These are phyloP conservation scores for Didymodactylos carnosus DNA, from an alignment of 2,888 invertebrate genomes.

Conservation along the genomic window DNA sequence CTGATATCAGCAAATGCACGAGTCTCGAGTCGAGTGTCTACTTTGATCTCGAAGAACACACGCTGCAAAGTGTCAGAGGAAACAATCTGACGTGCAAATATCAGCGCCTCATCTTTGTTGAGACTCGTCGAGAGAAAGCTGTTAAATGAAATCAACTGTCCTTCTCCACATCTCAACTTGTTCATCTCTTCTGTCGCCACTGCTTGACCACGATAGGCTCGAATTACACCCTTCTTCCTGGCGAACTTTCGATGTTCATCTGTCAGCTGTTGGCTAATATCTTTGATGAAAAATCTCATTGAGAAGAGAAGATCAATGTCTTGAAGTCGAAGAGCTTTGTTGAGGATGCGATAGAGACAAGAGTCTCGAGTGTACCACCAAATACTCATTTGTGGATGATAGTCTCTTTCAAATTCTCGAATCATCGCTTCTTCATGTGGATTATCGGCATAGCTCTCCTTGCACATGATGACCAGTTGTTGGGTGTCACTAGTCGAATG, in stretches of 20 bases:
- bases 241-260: neutral
- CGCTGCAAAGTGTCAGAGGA: neutral
- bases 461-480: too few relatives aligned
- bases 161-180: neutral
- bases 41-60: neutral
- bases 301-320: neutral
- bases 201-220: neutral
- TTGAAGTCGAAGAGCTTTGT: too few relatives aligned
- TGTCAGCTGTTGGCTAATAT: neutral
- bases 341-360: neutral
- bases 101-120: neutral
- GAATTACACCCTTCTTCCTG: neutral
- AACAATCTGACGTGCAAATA: neutral
- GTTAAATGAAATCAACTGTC: neutral
- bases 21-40: neutral
- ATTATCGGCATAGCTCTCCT: too few relatives aligned
- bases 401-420: too few relatives aligned
- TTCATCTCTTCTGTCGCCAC: neutral
- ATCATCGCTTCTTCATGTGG: too few relatives aligned
- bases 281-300: neutral
- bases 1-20: neutral
- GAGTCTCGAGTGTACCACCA: neutral
- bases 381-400: neutral
- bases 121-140: neutral
- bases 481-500: too few relatives aligned